A percentile compares a stretch with the other conserved stretches of the same genome.
These are phyloP conservation scores for Rhyacichthys aspro DNA, from an alignment of 2,797 vertebrate genomes.

Conservation along the genomic window DNA sequence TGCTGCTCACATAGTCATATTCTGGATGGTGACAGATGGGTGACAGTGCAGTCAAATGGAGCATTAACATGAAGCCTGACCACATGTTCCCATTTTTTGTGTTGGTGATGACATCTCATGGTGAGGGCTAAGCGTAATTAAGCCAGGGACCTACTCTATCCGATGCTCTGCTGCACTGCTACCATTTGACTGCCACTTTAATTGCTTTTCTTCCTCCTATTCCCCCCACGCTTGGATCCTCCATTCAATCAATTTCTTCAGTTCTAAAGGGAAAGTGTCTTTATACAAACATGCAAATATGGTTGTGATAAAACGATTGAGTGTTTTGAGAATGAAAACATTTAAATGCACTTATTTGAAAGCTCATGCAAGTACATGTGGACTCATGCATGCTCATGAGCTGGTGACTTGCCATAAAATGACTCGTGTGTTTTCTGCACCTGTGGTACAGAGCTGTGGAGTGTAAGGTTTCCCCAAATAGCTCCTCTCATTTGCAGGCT, in stretches of 20 bases:
- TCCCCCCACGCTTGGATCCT: constrained; percentile 54
- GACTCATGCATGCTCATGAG: constrained; percentile 31
- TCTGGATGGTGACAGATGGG: background rate
- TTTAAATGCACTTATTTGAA: constrained; percentile 11
- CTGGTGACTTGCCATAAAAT: constrained; percentile 50
- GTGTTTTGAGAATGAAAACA: constrained; percentile 5
- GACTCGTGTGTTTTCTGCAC: constrained; percentile 48
- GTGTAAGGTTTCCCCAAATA: constrained; percentile 66
- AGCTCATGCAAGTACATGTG: too few species aligned
- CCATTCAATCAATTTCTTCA: constrained; percentile 66
- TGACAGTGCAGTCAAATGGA: constrained; percentile 6
- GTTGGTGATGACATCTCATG: constrained; percentile 33
- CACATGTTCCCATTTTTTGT: constrained; percentile 42
- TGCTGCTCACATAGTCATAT: constrained; percentile 8
- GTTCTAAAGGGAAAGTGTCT: constrained; percentile 51
- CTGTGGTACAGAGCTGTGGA: constrained; percentile 51
- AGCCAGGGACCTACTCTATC: constrained; percentile 57
- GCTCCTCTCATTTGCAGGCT: constrained; percentile 65
- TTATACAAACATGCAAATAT: constrained; percentile 69
- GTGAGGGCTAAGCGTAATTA: constrained; percentile 61
- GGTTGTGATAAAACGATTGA: constrained; percentile 16
- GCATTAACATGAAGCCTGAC: constrained; percentile 32
- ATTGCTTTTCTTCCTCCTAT: constrained; percentile 72
- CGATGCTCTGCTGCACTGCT: constrained; percentile 52
- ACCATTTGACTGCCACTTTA: constrained; percentile 67